phyloP scores from a whole-genome alignment of 2,113 vertebrate species.

The Pimephales promelas region DNA sequence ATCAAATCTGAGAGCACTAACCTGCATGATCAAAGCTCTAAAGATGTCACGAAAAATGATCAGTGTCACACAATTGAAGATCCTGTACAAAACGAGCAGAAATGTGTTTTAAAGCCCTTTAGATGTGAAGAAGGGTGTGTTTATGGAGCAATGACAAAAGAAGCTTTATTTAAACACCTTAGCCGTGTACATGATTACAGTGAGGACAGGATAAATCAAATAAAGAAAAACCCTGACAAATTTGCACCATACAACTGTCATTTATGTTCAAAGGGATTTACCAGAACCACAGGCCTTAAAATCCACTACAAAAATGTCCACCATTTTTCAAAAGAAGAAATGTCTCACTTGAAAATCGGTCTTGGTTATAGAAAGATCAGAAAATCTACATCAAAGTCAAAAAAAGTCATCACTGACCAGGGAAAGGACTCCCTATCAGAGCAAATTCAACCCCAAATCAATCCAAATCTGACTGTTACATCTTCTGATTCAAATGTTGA shows the following conservation, averaged over 20 bases:
- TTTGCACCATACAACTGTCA: constrained; percentile 94
- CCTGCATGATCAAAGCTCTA: constrained; percentile 63
- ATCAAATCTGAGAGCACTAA: constrained; percentile 58
- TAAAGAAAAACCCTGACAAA: constrained; percentile 93
- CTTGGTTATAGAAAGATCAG: constrained; percentile 75
- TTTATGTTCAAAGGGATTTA: constrained; percentile 96
- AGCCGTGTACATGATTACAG: constrained; percentile 89
- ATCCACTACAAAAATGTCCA: constrained; percentile 97
- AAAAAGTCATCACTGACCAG: neutral
- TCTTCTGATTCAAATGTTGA: neutral
- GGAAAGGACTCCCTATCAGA: neutral
- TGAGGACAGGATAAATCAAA: constrained; percentile 90
- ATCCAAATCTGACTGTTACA: constrained; percentile 11
- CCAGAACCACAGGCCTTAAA: constrained; percentile 95
- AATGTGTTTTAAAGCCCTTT: constrained; percentile 87
- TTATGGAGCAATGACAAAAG: constrained; percentile 98
- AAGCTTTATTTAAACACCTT: constrained; percentile 95
- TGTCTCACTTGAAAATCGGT: constrained; percentile 89
- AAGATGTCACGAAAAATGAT: constrained; percentile 62
- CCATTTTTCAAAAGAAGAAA: constrained; percentile 89
- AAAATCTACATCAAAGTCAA: neutral
- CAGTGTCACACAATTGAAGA: constrained; percentile 52
- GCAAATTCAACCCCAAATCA: constrained; percentile 1
- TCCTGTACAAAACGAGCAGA: constrained; percentile 63
- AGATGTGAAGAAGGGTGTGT: constrained; percentile 88